Base-by-base conservation (phyloP, 92 coral and sea anemone genomes). In the Plumapathes pennacea region DNA sequence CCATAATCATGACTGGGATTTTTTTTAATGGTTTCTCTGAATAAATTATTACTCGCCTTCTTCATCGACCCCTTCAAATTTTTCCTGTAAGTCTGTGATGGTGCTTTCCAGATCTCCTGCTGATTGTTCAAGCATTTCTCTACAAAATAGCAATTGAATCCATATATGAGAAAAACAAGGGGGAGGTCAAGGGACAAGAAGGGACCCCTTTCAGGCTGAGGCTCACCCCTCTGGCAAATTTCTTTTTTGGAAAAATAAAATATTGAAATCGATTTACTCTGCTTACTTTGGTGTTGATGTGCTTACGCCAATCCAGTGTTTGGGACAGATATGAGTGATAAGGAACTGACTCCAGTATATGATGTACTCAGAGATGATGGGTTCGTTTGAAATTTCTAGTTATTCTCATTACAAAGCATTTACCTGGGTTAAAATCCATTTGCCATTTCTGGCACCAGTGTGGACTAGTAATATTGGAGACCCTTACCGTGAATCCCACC, bases 81-180 rank as follows among this genome's bases (percentile, higher is more conserved):
- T 76, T 23, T 69, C 90, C 42, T 84, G 85, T 73, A 94, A 55
- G 30, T 89, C 85, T 11, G 52, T 32, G 25, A 88, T 89, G 4
- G 96, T 94, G 60, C 74, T 74, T 50, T 88, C 94, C 33, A 94
- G 77, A 40, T 94, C 96, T 50, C 59, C 83, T 39, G 89, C 80
- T 11, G 99, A 94, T 52, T 94, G 97, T 39, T 94, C 94, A 53
- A 94, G 45, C 99, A 94, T 94, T 41, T 84, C 96, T 62, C 99
- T 94, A 42, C 34, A 34, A 50, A 19, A 18, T 31, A 32, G 40
- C 52, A 26, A 38, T 13, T 39, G 6, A 37, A 6, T 9, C 21
- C 4, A 43, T 41, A 45, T 20, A 24, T n/a, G 11, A 25, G 3
- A 3, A 33, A 10, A 2, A 0, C 11, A 15, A 38, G 13, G 13